These are phyloP conservation scores for Eumerus sabulonum DNA, from an alignment of 2,888 invertebrate species.

Conservation along the genomic window DNA sequence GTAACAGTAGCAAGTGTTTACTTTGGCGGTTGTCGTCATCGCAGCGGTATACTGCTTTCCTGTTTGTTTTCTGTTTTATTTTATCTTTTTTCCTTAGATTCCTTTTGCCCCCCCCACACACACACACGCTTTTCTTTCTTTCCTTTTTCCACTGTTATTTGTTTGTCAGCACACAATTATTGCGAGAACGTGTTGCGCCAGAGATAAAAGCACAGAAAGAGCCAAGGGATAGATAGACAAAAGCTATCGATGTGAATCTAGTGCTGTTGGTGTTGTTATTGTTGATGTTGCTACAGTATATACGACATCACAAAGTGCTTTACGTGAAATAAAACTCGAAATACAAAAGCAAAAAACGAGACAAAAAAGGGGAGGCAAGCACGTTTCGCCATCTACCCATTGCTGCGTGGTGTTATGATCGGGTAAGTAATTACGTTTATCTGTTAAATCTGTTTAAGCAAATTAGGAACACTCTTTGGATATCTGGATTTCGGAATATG, in stretches of 20 bases:
- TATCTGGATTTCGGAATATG: no score
- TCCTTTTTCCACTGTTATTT: slow-evolving; percentile 28
- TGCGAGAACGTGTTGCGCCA: slow-evolving; percentile 54
- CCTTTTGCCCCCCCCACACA: slow-evolving; percentile 2
- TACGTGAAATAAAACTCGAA: slow-evolving; percentile 8
- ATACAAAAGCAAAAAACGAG: slow-evolving; percentile 2
- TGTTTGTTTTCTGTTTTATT: slow-evolving; percentile 20
- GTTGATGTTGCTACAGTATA: slow-evolving; percentile 6
- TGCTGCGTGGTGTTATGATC: slow-evolving; percentile 47
- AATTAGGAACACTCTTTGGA: background rate
- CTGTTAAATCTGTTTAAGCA: slow-evolving; percentile 2
- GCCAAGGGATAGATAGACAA: background rate
- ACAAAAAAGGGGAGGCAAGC: slow-evolving; percentile 1
- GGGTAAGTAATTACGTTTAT: slow-evolving; percentile 36
- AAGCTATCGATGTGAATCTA: background rate
- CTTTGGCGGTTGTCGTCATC: slow-evolving; percentile 1
- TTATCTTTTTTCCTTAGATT: background rate
- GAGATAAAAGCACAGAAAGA: background rate
- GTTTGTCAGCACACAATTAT: slow-evolving; percentile 20
- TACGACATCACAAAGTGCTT: slow-evolving; percentile 22
- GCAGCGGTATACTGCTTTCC: slow-evolving; percentile 3
- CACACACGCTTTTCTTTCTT: background rate
- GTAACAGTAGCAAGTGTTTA: slow-evolving; percentile 43
- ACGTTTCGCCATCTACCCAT: no score
- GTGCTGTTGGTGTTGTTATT: background rate